Conservation (phyloP, 2,888 invertebrate genomes). For the Dusona sp. region DNA sequence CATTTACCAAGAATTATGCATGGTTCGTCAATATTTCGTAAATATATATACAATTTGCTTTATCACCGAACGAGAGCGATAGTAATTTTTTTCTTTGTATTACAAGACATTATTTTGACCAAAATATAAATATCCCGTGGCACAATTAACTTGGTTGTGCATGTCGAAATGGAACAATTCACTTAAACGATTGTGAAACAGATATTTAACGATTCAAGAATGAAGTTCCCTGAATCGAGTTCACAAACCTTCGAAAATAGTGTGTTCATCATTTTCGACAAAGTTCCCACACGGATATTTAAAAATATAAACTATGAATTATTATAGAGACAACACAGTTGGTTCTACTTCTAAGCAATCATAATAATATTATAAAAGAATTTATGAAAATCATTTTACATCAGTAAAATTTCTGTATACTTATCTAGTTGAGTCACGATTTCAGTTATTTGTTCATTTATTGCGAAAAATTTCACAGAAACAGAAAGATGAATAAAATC, state of each 20-base stretch:
- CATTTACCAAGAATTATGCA: neutral
- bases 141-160: neutral
- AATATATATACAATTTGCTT: neutral
- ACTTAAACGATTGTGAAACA: slow-evolving; percentile 1
- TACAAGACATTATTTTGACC: neutral
- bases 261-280: neutral
- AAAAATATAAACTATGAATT: neutral
- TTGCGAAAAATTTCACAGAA: neutral
- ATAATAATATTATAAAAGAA: neutral
- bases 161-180: neutral
- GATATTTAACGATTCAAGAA: neutral
- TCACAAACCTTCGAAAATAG: neutral
- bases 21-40: neutral
- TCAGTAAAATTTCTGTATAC: no score
- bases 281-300: neutral
- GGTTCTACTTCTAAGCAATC: neutral
- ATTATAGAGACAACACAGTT: neutral
- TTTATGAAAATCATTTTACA: neutral
- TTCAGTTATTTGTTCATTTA: no score
- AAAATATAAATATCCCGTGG: neutral
- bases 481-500: neutral
- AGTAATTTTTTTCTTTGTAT: neutral
- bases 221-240: neutral
- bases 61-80: neutral
- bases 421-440: no score